Base-by-base conservation (phyloP, 2,113 vertebrate genomes). In the Chamaea fasciata region DNA sequence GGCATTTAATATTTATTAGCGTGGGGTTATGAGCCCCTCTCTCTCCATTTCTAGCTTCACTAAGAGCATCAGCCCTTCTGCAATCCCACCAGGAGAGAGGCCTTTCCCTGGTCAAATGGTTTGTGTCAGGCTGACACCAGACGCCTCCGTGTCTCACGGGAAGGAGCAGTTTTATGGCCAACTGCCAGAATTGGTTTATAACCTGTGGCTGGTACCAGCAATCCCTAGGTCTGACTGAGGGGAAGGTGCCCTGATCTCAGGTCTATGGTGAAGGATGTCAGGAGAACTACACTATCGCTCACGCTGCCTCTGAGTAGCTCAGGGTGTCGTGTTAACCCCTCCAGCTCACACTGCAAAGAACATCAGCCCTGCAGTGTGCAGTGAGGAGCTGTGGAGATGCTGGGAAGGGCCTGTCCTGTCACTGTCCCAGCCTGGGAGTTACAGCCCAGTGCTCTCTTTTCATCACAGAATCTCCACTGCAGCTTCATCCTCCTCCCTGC, bases 81-180 rank as follows among this genome's bases (percentile, higher is more conserved):
- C 89, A 88, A 18, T 56, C 93, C 92, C 92, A 92, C 49, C 57
- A 92, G 69, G 81, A 87, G 62, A 87, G 53, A 56, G 30, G 76
- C 81, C 87, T 92, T 85, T 83, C 83, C 93, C 90, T 84, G 64
- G n/a, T 96, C 86, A 94, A 95, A 97, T 96, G 97, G 94, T 95
- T 97, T 97, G 88, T 97, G 94, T 96, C 92, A 94, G 95, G 76
- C 89, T 94, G 95, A 98, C 96, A 97, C 94, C 92, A 97, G 97
- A 96, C 46, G 50, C 95, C 90, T 93, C 92, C 63, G 22, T 90
- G 94, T 97, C 92, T 97, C 90, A 84, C 41, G 9, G 79, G 47
- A 83, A 97, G 79, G 90, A 92, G 89, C 84, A 77, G 93, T 92
- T 91, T 96, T 97, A 95, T 96, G 97, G 97, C 88, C 92, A 95